Evolutionary conservation across 2,888 invertebrate genomes (phyloP).

Genomic region (Orthosia gothica): DNA sequence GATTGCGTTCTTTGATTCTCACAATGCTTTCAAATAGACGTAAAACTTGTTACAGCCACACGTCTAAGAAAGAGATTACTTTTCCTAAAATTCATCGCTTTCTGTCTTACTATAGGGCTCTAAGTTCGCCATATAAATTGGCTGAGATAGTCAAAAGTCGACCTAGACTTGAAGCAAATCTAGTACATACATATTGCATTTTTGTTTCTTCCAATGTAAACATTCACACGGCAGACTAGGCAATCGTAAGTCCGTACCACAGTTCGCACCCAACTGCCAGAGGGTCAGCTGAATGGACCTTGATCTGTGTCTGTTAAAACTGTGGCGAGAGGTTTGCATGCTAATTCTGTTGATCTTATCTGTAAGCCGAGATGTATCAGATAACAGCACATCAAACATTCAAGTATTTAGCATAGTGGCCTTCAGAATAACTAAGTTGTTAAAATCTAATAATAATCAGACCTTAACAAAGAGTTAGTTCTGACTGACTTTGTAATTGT

Average conservation of each 20-base stretch:
- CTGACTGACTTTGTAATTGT: not conserved
- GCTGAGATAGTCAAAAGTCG: not conserved
- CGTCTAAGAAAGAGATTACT: not conserved
- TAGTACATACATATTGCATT: not conserved
- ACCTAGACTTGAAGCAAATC: not conserved
- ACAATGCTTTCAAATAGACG: not conserved
- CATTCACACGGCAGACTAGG: not conserved
- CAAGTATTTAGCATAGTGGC: conserved; percentile 21
- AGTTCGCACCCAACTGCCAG: not conserved
- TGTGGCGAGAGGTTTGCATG: conserved; percentile 4
- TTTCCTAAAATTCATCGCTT: not conserved
- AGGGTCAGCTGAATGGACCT: not conserved
- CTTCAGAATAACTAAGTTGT: conserved; percentile 9
- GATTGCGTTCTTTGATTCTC: not conserved
- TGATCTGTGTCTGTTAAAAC: conserved; percentile 4
- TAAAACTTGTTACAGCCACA: not conserved
- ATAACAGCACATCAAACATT: conserved; percentile 14
- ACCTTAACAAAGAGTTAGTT: conserved; percentile 5
- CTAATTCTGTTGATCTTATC: conserved; percentile 8
- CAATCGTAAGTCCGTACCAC: not conserved
- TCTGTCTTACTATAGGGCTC: not conserved
- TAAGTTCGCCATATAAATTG: not conserved
- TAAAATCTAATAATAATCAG: conserved; percentile 4
- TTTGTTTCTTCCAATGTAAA: conserved; percentile 11
- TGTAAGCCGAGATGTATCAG: conserved; percentile 14